Base-by-base conservation (phyloP, 2,113 vertebrate genomes). In the Climacteris rufus region DNA sequence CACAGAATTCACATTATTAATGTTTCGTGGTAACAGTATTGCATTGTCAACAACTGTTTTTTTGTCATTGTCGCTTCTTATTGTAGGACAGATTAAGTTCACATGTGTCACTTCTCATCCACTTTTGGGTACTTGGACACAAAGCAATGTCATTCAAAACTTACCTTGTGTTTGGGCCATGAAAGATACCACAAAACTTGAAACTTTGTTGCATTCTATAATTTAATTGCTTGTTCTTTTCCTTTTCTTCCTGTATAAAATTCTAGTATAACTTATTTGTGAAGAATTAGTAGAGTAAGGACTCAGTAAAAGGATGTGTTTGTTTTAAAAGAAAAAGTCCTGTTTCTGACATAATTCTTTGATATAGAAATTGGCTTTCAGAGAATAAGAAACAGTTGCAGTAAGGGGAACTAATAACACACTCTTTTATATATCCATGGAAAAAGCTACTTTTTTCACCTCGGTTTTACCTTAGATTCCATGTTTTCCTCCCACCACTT, bases 81-180 rank as follows among this genome's bases (percentile, higher is more conserved):
- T 42, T 0, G 0, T 23, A 16, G 2, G 2, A 56, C 13, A 44
- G 63, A 53, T 30, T 21, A 52, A 15, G 28, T 63, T 76, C 16
- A 37, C 9, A 2, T 6, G 9, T 70, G 20, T 31, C 3, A 25
- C 54, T 72, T 89, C 25, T 37, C 17, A 70, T 37, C 15, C 14
- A 2, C 30, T 87, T 87, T 56, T 23, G 57, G 33, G 17, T 61
- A 28, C 37, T 44, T 50, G 31, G 23, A 54, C 37, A 74, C 27
- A 31, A 44, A 69, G 20, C 27, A 50, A 57, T 16, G 8, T 10
- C 11, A 30, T 70, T 52, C 65, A 75, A 39, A 78, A 56, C 65
- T 72, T 90, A 7, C 13, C 7, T 2, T 8, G 4, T 54, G 14
- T 74, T 90, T 78, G 27, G 11, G 8, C 21, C 3, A 8, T 19